phyloP scores from a whole-genome alignment of 2,888 invertebrate genomes.

The Hypolimnas misippus region DNA sequence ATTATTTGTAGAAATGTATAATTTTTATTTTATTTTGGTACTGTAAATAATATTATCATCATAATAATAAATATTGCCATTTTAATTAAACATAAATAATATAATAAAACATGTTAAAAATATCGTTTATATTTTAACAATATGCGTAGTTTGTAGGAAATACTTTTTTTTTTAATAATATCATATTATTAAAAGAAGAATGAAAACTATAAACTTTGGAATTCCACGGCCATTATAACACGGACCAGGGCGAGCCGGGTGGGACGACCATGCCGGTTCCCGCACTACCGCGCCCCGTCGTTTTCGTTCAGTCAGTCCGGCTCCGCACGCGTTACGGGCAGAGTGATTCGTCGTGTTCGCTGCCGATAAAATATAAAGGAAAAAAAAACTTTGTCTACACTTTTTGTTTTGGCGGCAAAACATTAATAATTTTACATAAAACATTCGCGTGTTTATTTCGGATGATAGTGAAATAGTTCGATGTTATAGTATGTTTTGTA shows the following conservation, averaged over 20 bases:
- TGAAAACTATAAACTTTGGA: constrained; percentile 49
- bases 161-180: neutral
- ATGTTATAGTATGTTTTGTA: constrained; percentile 44
- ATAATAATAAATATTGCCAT: too few species aligned
- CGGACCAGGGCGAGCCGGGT: constrained; percentile 49
- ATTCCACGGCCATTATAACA: constrained; percentile 55
- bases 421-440: constrained; percentile 27
- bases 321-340: constrained; percentile 67
- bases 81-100: too few species aligned
- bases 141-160: neutral
- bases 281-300: constrained; percentile 46
- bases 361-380: constrained; percentile 44
- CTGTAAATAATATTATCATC: neutral
- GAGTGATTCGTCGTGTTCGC: constrained; percentile 59
- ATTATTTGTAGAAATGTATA: neutral
- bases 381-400: constrained; percentile 42
- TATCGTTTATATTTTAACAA: too few species aligned
- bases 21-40: neutral
- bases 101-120: too few species aligned
- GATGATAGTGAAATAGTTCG: constrained; percentile 35
- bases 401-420: constrained; percentile 46
- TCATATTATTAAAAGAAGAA: neutral
- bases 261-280: constrained; percentile 54
- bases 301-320: constrained; percentile 62
- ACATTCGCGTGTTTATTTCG: neutral